Percentiles rank a stretch among this genome's conserved stretches.
Evolutionary conservation across 2,888 invertebrate species (phyloP).

Genomic region (Orthosia incerta): DNA sequence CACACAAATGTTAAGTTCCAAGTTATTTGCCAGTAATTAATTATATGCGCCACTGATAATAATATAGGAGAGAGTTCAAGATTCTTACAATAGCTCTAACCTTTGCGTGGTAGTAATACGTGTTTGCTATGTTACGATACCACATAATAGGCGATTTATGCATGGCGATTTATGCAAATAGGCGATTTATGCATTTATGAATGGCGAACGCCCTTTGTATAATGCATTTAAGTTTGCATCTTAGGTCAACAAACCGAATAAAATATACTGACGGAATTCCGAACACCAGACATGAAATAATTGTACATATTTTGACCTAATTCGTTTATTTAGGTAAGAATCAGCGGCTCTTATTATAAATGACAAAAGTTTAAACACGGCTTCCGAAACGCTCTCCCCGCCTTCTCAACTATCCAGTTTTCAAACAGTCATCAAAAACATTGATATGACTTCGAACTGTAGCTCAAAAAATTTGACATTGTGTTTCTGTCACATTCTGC

Average conservation of each 20-base stretch:
- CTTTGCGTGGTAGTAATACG: background rate
- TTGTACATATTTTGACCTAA: background rate
- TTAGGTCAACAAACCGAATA: background rate
- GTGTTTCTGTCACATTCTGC: background rate
- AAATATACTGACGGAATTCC: background rate
- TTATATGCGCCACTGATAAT: constrained; percentile 2
- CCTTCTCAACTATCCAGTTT: background rate
- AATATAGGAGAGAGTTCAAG: background rate
- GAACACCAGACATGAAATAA: background rate
- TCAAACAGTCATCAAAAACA: background rate
- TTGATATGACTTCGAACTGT: background rate
- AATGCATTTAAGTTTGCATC: background rate
- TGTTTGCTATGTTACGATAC: background rate
- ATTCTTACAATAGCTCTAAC: too few relatives aligned
- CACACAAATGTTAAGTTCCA: background rate
- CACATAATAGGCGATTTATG: too few relatives aligned
- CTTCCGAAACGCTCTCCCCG: background rate
- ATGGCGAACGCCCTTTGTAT: too few relatives aligned
- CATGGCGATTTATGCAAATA: too few relatives aligned
- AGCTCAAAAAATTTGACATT: background rate
- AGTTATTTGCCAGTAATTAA: background rate
- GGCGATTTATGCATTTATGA: too few relatives aligned
- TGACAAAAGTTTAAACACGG: background rate
- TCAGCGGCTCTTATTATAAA: background rate
- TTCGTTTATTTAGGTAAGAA: background rate